These are phyloP conservation scores for Melinopterus prodromus DNA, from an alignment of 2,888 invertebrate species.

Conservation along the genomic window DNA sequence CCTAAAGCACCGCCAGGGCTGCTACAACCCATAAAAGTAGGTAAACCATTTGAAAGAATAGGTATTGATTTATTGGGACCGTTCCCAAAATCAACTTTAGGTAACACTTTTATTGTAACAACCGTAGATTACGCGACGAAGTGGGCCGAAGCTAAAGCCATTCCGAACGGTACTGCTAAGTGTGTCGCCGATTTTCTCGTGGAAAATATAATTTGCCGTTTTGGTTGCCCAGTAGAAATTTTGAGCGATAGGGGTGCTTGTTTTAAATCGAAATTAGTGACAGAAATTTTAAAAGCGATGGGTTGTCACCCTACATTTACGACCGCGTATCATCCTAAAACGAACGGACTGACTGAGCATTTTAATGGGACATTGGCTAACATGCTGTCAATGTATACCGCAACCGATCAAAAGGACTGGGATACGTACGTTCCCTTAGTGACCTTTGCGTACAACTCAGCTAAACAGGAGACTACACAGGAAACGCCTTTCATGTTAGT, in stretches of 20 bases:
- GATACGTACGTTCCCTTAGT: neutral
- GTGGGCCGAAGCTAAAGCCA: slow-evolving; percentile 31
- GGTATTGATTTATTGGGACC: slow-evolving; percentile 42
- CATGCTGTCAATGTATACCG: slow-evolving; percentile 24
- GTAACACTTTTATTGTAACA: slow-evolving; percentile 28
- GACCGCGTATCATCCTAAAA: slow-evolving; percentile 21
- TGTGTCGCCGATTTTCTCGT: slow-evolving; percentile 26
- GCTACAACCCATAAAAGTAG: slow-evolving; percentile 33
- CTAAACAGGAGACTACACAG: neutral
- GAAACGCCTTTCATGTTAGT: neutral
- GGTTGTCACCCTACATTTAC: slow-evolving; percentile 25
- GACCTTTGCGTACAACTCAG: neutral
- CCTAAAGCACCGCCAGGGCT: slow-evolving; percentile 36
- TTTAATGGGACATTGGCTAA: slow-evolving; percentile 30
- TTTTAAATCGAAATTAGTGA: slow-evolving; percentile 10
- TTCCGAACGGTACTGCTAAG: slow-evolving; percentile 28
- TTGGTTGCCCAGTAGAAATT: slow-evolving; percentile 16
- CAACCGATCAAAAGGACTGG: slow-evolving; percentile 10
- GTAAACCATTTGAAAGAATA: slow-evolving; percentile 33
- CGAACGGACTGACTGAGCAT: slow-evolving; percentile 34
- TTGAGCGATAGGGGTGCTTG: slow-evolving; percentile 8
- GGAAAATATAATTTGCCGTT: slow-evolving; percentile 22
- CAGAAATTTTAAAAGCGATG: slow-evolving; percentile 26
- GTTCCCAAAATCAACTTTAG: slow-evolving; percentile 35
- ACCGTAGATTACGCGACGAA: slow-evolving; percentile 32